Evolutionary conservation across 2,888 invertebrate genomes (phyloP).

Genomic region (Incurvaria masculella): DNA sequence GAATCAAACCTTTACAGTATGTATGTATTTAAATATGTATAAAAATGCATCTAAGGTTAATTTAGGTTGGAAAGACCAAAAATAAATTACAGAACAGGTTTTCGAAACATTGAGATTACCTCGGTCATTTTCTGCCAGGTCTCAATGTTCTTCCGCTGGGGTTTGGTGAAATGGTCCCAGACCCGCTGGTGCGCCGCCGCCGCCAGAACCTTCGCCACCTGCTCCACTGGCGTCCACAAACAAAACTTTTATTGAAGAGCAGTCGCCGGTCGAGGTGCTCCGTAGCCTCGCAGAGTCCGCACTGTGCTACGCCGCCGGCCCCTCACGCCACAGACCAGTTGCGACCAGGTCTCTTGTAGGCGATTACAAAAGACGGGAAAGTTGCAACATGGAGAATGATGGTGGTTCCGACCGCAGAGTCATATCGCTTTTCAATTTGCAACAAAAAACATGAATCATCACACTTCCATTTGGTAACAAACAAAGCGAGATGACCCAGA

Average conservation of each 20-base stretch:
- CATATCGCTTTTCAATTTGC: background rate
- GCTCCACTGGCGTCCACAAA: constrained; percentile 68
- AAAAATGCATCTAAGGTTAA: too few relatives aligned
- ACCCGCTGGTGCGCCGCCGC: constrained; percentile 95
- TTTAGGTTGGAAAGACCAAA: constrained; percentile 1
- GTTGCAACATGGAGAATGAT: background rate
- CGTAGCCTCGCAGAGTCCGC: too few relatives aligned
- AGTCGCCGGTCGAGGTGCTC: background rate
- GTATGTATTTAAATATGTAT: constrained; percentile 15
- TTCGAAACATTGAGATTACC: too few relatives aligned
- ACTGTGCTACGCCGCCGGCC: background rate
- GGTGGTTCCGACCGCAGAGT: background rate
- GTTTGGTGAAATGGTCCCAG: constrained; percentile 98
- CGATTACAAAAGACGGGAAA: background rate
- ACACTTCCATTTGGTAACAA: too few relatives aligned
- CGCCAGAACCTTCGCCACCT: constrained; percentile 95
- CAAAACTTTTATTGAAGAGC: background rate
- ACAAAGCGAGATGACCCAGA: background rate
- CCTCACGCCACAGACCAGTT: too few relatives aligned
- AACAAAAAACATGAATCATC: too few relatives aligned
- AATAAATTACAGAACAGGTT: background rate
- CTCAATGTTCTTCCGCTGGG: constrained; percentile 96
- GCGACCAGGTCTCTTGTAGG: background rate
- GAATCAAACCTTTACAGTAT: background rate
- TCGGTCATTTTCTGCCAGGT: constrained; percentile 94